Percentiles rank a stretch among this genome's conserved stretches.
phyloP scores from a whole-genome alignment of 2,888 invertebrate genomes.

The Aphidoletes aphidimyza region DNA sequence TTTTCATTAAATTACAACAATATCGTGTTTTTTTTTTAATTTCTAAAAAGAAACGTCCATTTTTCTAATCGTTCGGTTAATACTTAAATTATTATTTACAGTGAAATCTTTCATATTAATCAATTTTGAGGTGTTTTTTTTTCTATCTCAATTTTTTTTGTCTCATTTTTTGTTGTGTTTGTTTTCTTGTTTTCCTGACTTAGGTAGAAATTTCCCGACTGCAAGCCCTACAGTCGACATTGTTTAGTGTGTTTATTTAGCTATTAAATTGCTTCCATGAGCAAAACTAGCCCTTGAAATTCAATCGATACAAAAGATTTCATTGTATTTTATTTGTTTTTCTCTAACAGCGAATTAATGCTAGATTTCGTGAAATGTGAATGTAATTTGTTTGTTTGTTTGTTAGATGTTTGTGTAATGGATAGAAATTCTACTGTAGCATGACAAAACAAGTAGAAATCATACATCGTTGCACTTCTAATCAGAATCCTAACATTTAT shows the following conservation, averaged over 20 bases:
- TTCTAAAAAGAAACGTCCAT: slow-evolving; percentile 23
- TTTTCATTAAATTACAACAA: not conserved
- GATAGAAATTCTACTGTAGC: not conserved
- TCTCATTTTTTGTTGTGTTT: no score
- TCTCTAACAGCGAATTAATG: slow-evolving; percentile 44
- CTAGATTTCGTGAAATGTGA: not conserved
- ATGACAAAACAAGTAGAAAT: slow-evolving; percentile 14
- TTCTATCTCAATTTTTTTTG: not conserved
- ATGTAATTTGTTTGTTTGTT: no score
- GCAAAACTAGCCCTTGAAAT: not conserved
- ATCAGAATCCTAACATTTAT: not conserved
- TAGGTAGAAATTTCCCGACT: not conserved
- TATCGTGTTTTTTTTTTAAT: slow-evolving; percentile 4
- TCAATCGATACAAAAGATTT: slow-evolving; percentile 47
- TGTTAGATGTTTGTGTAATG: not conserved
- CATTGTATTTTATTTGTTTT: slow-evolving; percentile 32
- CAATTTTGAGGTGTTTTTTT: no score
- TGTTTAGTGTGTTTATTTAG: not conserved
- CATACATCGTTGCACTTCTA: not conserved
- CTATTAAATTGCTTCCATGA: not conserved
- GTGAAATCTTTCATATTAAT: slow-evolving; percentile 49
- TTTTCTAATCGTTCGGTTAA: slow-evolving; percentile 39
- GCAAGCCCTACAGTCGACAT: not conserved
- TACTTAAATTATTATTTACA: slow-evolving; percentile 46
- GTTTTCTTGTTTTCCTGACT: not conserved